Evolutionary conservation across 2,888 invertebrate genomes (phyloP).

Genomic region (Drosophila kanekoi): DNA sequence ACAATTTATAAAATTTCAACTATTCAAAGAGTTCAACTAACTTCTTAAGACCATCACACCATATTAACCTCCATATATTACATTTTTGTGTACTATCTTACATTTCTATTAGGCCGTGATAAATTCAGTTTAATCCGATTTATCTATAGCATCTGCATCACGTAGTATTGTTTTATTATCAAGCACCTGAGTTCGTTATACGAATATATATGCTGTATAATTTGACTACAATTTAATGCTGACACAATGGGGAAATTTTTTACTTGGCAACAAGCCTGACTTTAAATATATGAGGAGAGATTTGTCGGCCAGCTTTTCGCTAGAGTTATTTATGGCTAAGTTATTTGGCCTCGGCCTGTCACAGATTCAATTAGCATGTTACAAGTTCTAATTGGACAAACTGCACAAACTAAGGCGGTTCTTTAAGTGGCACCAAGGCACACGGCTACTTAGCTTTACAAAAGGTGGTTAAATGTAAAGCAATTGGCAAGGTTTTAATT

Average conservation of each 20-base stretch:
- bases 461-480: constrained; percentile 14
- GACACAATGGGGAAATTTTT: constrained; percentile 23
- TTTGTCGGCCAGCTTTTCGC: constrained; percentile 30
- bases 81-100: too few relatives aligned
- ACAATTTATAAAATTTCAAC: too few relatives aligned
- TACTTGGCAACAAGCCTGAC: neutral
- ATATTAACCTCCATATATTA: too few relatives aligned
- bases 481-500: constrained; percentile 47
- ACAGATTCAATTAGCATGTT: constrained; percentile 39
- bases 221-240: constrained; percentile 18
- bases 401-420: constrained; percentile 20
- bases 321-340: constrained; percentile 18
- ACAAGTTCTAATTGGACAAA: constrained; percentile 34
- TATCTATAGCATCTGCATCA: constrained; percentile 2
- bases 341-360: constrained; percentile 13
- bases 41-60: too few relatives aligned
- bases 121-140: neutral
- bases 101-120: neutral
- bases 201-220: constrained; percentile 19
- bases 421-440: constrained; percentile 51
- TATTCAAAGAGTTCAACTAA: too few relatives aligned
- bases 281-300: constrained; percentile 4
- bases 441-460: constrained; percentile 18
- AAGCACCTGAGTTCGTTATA: constrained; percentile 1
- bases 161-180: constrained; percentile 3